Evolutionary conservation across 2,113 vertebrate species (phyloP), one percentile per base, ranked within the genome.

Genomic region (Ammodytes dubius): DNA sequence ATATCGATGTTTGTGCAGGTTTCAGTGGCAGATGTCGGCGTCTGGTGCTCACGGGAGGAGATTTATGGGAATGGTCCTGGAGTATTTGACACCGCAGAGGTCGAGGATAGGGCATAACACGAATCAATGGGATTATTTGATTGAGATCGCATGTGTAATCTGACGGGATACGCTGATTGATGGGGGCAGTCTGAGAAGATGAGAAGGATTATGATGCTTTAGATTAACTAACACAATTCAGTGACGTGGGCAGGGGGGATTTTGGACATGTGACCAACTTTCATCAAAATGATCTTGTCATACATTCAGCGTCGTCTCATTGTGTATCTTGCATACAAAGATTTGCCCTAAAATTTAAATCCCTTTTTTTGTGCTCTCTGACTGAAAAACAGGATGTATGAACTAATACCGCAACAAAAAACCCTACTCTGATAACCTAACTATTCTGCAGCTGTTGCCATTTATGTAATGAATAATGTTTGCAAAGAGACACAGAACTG

Each of bases 91-190:
- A 74, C 77, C 4, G 27, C 72, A 76, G 77, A 91, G 89, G 89
- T 88, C 47, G 61, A 79, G 69, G 82, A 76, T 63, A 69, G 89
- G 90, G 78, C 83, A 81, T 91, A 74, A 85, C 85, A 82, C 12
- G 6, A 89, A 92, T 92, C 91, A 91, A 92, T 92, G 89, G 86
- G 87, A 89, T 91, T 91, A 87, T 92, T 87, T 89, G 89, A 91
- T 90, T 80, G 88, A 82, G 84, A 90, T 91, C 79, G 86, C 64
- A 64, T 87, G 82, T 84, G 66, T 94, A 93, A 94, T 92, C 89
- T 88, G 86, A 88, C 80, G 68, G 77, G 76, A 82, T 87, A 50
- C 60, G 65, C 35, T 86, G 88, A 89, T 86, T 85, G 82, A 82
- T 71, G 73, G 79, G 75, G 69, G 15, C 42, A 49, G 89, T 81